phyloP scores from a whole-genome alignment of 1,140 invertebrate genomes.

The Ips nitidus region DNA sequence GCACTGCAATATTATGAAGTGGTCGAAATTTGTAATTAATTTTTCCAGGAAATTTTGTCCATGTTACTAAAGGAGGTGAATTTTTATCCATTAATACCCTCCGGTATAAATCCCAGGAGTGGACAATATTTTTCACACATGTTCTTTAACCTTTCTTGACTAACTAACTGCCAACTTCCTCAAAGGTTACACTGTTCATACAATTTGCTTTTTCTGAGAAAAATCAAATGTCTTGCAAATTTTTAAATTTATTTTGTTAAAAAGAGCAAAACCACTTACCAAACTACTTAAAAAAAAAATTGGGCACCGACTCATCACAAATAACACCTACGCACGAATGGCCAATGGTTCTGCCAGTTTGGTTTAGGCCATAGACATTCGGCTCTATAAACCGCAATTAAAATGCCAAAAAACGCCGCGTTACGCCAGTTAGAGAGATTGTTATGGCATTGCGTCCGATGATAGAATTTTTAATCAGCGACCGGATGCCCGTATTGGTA shows the following conservation, averaged over 20 bases:
- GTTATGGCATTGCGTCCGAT: constrained; percentile 13
- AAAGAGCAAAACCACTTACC: constrained; percentile 2
- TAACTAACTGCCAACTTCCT: too few species aligned
- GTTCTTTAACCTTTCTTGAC: too few species aligned
- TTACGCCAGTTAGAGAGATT: background rate
- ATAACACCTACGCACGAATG: constrained; percentile 23
- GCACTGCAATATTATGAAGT: too few species aligned
- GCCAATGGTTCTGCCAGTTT: constrained; percentile 4
- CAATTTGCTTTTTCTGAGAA: background rate
- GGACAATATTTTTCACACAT: too few species aligned
- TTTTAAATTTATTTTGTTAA: too few species aligned
- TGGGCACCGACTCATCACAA: constrained; percentile 5
- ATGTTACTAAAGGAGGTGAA: too few species aligned
- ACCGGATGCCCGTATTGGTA: constrained; percentile 10
- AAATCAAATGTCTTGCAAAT: background rate
- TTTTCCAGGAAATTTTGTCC: too few species aligned
- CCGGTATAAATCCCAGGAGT: too few species aligned
- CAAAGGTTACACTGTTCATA: background rate
- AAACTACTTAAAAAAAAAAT: background rate
- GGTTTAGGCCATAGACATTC: constrained; percentile 3
- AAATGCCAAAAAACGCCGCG: constrained; percentile 15
- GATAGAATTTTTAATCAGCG: constrained; percentile 34
- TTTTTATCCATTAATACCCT: too few species aligned
- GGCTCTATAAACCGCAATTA: constrained; percentile 12
- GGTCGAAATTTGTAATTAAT: too few species aligned